Evolutionary conservation across 2,113 vertebrate species (phyloP).

Genomic region (Kobus ellipsiprymnus): DNA sequence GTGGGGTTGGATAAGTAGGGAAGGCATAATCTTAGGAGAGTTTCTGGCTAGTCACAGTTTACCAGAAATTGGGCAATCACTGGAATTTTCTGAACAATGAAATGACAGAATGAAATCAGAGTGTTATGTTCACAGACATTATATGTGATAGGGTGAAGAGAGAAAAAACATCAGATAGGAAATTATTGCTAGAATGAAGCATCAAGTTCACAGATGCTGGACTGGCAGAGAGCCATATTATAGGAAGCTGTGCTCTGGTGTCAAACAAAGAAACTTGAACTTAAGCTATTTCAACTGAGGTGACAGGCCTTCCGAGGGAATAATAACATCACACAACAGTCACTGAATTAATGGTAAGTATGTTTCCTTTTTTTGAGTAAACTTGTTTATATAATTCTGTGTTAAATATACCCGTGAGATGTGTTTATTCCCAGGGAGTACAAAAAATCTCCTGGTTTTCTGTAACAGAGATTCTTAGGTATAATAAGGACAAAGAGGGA

Average conservation of each 20-base stretch:
- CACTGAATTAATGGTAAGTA: neutral
- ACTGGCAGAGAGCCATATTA: neutral
- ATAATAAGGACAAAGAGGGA: neutral
- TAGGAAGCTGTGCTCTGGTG: neutral
- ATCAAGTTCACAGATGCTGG: neutral
- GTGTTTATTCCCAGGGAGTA: neutral
- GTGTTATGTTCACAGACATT: neutral
- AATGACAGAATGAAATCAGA: neutral
- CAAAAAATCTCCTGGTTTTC: neutral
- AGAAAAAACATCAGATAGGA: neutral
- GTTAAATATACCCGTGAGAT: neutral
- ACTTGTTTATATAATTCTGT: constrained; percentile 23
- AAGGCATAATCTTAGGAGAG: neutral
- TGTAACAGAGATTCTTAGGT: neutral
- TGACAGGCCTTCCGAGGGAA: neutral
- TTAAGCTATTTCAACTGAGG: neutral
- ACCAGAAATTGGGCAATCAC: neutral
- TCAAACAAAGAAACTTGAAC: constrained; percentile 21
- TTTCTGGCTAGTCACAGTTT: neutral
- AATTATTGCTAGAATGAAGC: neutral
- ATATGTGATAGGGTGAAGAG: neutral
- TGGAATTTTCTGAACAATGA: constrained; percentile 15
- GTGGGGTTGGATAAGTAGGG: neutral
- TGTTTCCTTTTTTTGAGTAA: neutral
- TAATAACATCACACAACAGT: neutral